These are phyloP conservation scores for Drosophila atripex DNA, from an alignment of 2,888 invertebrate genomes.

Conservation along the genomic window DNA sequence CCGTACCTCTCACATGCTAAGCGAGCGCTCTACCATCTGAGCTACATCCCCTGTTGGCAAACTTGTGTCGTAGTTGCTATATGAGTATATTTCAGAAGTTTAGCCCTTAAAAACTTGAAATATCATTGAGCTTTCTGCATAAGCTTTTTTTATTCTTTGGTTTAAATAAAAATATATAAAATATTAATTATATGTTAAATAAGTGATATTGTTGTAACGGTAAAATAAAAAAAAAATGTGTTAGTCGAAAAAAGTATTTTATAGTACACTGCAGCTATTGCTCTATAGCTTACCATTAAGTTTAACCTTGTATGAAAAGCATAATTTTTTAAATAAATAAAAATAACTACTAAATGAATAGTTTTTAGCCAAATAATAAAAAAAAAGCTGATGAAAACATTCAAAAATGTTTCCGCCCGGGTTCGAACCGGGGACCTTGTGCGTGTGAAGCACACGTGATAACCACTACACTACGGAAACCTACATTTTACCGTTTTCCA, in stretches of 20 bases:
- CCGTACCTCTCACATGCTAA: conserved; percentile 84
- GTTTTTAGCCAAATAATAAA: neutral
- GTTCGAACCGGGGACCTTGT: conserved; percentile 84
- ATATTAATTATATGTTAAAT: neutral
- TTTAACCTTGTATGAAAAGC: too few species aligned
- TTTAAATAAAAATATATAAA: too few species aligned
- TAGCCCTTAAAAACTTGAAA: neutral
- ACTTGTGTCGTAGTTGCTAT: rapidly evolving
- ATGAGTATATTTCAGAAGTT: conserved; percentile 3
- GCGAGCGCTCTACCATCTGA: conserved; percentile 84
- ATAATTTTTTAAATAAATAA: neutral
- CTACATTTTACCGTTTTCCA: neutral
- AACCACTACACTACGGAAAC: conserved; percentile 84
- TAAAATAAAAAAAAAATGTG: too few species aligned
- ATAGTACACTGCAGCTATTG: too few species aligned
- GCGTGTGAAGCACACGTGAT: conserved; percentile 84
- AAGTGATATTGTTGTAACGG: too few species aligned
- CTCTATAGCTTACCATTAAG: too few species aligned
- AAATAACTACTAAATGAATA: neutral
- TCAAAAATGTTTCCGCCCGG: conserved; percentile 81
- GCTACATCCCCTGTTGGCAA: conserved; percentile 80
- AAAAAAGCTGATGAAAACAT: too few species aligned
- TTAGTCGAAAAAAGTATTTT: too few species aligned
- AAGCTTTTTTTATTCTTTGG: conserved; percentile 6
- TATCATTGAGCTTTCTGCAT: neutral